Conservation (phyloP, 2,888 invertebrate genomes). For the Cheilosia pagana region DNA sequence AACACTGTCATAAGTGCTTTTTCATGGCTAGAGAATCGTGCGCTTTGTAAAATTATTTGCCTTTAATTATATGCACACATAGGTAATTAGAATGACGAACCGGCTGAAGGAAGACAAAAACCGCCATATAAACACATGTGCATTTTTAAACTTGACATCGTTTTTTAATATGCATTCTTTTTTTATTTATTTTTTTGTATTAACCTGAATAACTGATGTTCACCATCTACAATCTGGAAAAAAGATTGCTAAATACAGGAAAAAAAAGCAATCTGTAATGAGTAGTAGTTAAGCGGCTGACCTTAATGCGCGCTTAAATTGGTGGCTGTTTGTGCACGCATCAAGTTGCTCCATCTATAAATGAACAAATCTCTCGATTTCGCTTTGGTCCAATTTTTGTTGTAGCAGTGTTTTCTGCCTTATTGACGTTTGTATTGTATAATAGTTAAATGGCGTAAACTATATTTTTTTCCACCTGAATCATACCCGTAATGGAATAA, state of each 20-base stretch:
- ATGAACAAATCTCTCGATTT: slow-evolving; percentile 3
- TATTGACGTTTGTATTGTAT: slow-evolving; percentile 12
- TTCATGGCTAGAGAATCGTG: slow-evolving; percentile 18
- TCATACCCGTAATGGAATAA: no score
- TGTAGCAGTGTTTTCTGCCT: not conserved
- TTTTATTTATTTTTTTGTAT: not conserved
- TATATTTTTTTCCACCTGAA: no score
- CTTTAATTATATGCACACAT: slow-evolving; percentile 43
- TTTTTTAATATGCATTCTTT: not conserved
- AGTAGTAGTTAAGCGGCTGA: slow-evolving; percentile 14
- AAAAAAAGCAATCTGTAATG: slow-evolving; percentile 6
- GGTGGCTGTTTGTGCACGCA: slow-evolving; percentile 11
- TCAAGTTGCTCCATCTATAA: slow-evolving; percentile 15
- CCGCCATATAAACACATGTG: slow-evolving; percentile 11
- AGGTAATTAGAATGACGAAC: slow-evolving; percentile 40
- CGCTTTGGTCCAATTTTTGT: not conserved
- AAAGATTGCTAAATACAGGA: slow-evolving; percentile 10
- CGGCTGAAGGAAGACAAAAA: slow-evolving; percentile 7
- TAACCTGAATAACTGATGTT: slow-evolving; percentile 19
- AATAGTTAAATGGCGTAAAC: not conserved
- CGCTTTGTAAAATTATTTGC: slow-evolving; percentile 32
- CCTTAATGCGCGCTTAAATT: slow-evolving; percentile 37
- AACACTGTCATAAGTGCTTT: slow-evolving; percentile 29
- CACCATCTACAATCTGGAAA: not conserved
- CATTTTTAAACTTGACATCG: slow-evolving; percentile 50